Base-by-base conservation (phyloP, 1,140 invertebrate species). In the Drosophila prosaltans region DNA sequence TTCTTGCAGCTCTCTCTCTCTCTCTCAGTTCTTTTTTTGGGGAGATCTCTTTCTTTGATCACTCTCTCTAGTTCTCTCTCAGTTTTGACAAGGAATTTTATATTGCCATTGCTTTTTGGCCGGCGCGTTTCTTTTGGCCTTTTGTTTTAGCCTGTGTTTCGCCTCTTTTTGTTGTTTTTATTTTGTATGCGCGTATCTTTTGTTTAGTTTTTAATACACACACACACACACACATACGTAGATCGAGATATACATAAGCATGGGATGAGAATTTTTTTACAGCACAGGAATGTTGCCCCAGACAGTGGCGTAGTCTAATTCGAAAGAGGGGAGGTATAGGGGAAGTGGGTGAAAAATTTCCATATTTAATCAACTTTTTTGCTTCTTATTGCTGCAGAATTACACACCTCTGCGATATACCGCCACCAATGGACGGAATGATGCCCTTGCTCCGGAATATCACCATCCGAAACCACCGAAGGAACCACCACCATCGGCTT, bases 381-480 rank as follows among this genome's bases (percentile, higher is more conserved):
- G 7, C 9, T 71, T n/a, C 10, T 21, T 24, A 9, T 41, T 65
- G 11, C 43, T 79, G 2, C 72, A 91, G 90, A 91, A 80, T 74
- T 91, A 88, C 72, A 77, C 84, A 78, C 71, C 88, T 64, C 72
- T 83, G 75, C 91, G 91, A 72, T 91, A 91, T 59, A 84, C 85
- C 57, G 86, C 86, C 62, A 67, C 73, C 62, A 91, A 91, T 70
- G 91, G 91, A 54, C 91, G 91, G 57, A 83, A 82, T 36, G 91
- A 92, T 75, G 80, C 69, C 60, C 74, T 77, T 77, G 69, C 70
- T 57, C 80, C 81, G 48, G 91, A 92, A 54, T 92, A 92, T 60
- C 84, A 91, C 57, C 90, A 91, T 66, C 65, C 68, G n/a, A 90
- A 84, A 69, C 90, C 69, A 67, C 81, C 81, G 69, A 82, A 89